Evolutionary conservation across 2,113 vertebrate species (phyloP).

Genomic region (Marmota monax): DNA sequence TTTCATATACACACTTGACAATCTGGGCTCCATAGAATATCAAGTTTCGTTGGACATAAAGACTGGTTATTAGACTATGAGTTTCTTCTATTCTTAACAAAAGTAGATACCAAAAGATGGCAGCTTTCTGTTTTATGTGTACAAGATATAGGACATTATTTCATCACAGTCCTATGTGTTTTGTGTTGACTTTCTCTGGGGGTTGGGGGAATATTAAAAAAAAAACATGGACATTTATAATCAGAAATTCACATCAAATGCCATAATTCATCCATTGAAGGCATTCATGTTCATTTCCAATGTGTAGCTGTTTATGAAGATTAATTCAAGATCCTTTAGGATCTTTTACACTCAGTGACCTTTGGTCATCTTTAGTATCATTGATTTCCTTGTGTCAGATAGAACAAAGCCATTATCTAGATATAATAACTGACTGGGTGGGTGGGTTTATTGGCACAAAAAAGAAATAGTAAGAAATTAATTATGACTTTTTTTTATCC

Average conservation of each 20-base stretch:
- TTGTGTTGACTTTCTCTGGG: slow-evolving; percentile 16
- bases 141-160: neutral
- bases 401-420: slow-evolving; percentile 72
- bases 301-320: slow-evolving; percentile 26
- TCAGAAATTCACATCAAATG: slow-evolving; percentile 51
- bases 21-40: neutral
- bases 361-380: slow-evolving; percentile 58
- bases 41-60: slow-evolving; percentile 2
- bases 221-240: neutral
- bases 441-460: neutral
- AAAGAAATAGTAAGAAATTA: slow-evolving; percentile 26
- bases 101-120: slow-evolving; percentile 3
- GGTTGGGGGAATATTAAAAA: neutral
- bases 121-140: slow-evolving; percentile 35
- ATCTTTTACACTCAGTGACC: slow-evolving; percentile 33
- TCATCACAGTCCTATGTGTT: neutral
- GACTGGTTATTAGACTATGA: neutral
- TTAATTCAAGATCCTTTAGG: neutral
- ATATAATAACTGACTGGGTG: slow-evolving; percentile 40
- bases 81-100: slow-evolving; percentile 29
- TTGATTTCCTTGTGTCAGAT: slow-evolving; percentile 62
- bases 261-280: slow-evolving; percentile 23
- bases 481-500: slow-evolving; percentile 1
- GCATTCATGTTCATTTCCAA: neutral
- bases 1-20: neutral